phyloP scores from a whole-genome alignment of 2,113 vertebrate species.

The Sebastes fasciatus region DNA sequence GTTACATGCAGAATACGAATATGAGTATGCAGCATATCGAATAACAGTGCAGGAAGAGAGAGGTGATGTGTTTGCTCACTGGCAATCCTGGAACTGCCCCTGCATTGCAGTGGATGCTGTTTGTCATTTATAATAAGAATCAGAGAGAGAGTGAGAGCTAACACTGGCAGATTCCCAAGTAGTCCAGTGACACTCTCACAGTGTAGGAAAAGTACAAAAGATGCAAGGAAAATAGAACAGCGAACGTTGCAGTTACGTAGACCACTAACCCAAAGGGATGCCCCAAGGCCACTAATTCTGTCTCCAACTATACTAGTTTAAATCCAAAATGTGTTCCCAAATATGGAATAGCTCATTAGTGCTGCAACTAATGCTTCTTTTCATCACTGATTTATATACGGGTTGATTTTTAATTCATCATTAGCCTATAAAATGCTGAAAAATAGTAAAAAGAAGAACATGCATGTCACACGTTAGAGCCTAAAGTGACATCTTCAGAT shows the following conservation, averaged over 20 bases:
- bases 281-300: background rate
- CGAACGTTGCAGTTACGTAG: background rate
- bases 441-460: background rate
- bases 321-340: background rate
- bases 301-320: background rate
- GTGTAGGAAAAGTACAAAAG: background rate
- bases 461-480: background rate
- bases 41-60: constrained; percentile 53
- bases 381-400: background rate
- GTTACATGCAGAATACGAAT: constrained; percentile 2
- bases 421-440: background rate
- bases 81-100: constrained; percentile 45
- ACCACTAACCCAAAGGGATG: background rate
- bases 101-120: constrained; percentile 63
- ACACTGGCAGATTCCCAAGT: background rate
- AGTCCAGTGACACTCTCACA: background rate
- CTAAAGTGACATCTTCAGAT: background rate
- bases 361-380: background rate
- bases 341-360: background rate
- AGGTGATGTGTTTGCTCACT: constrained; percentile 22
- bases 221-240: background rate
- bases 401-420: background rate
- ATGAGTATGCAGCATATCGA: constrained; percentile 49
- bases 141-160: background rate
- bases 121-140: constrained; percentile 7